A percentile compares a stretch with the other conserved stretches of the same genome.
Conservation (phyloP, 2,113 vertebrate species). For the Esox niger region DNA sequence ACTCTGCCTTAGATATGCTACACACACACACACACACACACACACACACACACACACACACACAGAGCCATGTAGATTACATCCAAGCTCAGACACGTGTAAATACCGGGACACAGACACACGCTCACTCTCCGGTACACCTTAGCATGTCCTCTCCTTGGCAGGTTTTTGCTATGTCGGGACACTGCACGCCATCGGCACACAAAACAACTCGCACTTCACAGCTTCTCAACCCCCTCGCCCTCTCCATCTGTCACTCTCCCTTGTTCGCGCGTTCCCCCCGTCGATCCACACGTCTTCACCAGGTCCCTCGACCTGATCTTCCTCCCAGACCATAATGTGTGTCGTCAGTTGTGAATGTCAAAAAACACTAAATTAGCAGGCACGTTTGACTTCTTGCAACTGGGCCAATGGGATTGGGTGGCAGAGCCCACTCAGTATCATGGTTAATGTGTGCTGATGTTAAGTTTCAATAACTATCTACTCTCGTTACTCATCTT, state of each 20-base stretch:
- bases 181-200: constrained; percentile 7
- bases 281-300: constrained; percentile 16
- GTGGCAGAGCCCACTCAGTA: constrained; percentile 48
- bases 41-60: background rate
- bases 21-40: background rate
- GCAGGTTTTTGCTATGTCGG: constrained; percentile 19
- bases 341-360: constrained; percentile 53
- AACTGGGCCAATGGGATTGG: constrained; percentile 23
- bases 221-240: constrained; percentile 33
- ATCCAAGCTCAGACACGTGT: background rate
- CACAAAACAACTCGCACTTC: constrained; percentile 35
- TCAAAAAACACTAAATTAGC: constrained; percentile 67
- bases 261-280: background rate
- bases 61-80: too few relatives aligned
- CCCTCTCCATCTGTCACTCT: constrained; percentile 31
- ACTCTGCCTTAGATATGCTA: background rate
- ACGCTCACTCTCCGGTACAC: background rate
- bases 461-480: background rate
- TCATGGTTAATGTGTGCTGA: background rate
- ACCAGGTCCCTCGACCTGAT: constrained; percentile 28
- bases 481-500: background rate
- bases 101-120: background rate
- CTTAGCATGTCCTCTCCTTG: background rate
- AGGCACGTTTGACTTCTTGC: constrained; percentile 42
- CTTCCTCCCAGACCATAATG: constrained; percentile 51